A percentile compares a stretch with the other conserved stretches of the same genome.
phyloP scores from a whole-genome alignment of 2,113 vertebrate species.

The Xyliphius kryptos region DNA sequence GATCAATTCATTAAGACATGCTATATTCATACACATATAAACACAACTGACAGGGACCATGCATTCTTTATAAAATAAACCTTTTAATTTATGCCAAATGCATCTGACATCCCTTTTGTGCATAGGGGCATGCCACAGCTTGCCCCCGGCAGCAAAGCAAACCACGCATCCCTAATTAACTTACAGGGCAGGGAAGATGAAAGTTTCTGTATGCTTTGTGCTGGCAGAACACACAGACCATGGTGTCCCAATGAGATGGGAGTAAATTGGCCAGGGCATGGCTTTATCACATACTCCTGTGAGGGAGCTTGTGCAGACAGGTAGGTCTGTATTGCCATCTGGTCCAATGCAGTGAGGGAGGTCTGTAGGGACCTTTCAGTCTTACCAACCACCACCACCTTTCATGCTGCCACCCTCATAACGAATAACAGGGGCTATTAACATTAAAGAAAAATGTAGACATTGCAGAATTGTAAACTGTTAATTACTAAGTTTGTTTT shows the following conservation, averaged over 20 bases:
- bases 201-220: constrained; percentile 32
- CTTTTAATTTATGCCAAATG: constrained; percentile 7
- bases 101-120: no score
- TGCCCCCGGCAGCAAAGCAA: constrained; percentile 37
- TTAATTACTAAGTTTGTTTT: no score
- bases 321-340: constrained; percentile 39
- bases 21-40: no score
- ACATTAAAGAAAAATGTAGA: constrained; percentile 19
- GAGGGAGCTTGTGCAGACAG: constrained; percentile 36
- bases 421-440: no score
- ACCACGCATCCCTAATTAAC: constrained; percentile 47
- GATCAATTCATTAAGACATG: no score
- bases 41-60: no score
- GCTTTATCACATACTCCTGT: constrained; percentile 18
- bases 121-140: constrained; percentile 28
- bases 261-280: constrained; percentile 32
- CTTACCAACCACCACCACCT: constrained; percentile 7
- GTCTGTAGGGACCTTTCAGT: constrained; percentile 26
- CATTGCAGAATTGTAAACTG: no score
- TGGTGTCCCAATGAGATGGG: constrained; percentile 18
- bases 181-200: constrained; percentile 38
- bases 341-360: constrained; percentile 23
- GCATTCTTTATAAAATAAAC: no score
- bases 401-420: constrained; percentile 24
- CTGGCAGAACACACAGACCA: constrained; percentile 21